Evolutionary conservation across 2,113 vertebrate species (phyloP), one percentile per base, ranked within the genome.

Genomic region (Myrmecobius fasciatus): DNA sequence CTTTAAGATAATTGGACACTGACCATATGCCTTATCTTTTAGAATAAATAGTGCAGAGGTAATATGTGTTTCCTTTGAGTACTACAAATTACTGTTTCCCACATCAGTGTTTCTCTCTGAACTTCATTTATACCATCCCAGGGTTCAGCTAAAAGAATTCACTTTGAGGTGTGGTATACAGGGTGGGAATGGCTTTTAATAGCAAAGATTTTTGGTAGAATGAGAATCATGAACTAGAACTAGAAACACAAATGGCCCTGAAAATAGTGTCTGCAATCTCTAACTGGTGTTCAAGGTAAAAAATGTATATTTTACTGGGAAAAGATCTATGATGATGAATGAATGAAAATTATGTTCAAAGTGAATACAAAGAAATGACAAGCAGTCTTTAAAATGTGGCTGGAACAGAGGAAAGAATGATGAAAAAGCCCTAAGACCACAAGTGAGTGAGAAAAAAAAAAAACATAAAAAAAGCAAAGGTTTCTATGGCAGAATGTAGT

Each of bases 131-230:
- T 94, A 89, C 31, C 53, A 91, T 91, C 67, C 12, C 51, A n/a
- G 67, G 49, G 26, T 92, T 17, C 4, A 93, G 25, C 48, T 93
- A 2, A 56, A 95, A 49, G 91, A 91, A 53, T 92, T 93, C 36
- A 83, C 36, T 43, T 83, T 83, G n/a, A 83, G 17, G 17, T 83
- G 67, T n/a, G 36, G 20, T 36, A 24, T 43, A 43, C n/a, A 83
- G 67, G 6, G n/a, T 83, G 90, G 83, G 25, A 47, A 89, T 91
- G n/a, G 28, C 92, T 96, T 90, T 97, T 43, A 24, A 83, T 51
- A 93, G 52, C 53, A 94, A 11, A 17, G 52, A 31, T 5, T 9
- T 95, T 92, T 83, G 43, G 90, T 91, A 91, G 43, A 89, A 89
- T 95, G 67, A 83, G 67, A 83, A 8, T 43, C n/a, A 56, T 90